Base-by-base conservation (phyloP, 2,888 invertebrate species). In the Cotesia congregata region DNA sequence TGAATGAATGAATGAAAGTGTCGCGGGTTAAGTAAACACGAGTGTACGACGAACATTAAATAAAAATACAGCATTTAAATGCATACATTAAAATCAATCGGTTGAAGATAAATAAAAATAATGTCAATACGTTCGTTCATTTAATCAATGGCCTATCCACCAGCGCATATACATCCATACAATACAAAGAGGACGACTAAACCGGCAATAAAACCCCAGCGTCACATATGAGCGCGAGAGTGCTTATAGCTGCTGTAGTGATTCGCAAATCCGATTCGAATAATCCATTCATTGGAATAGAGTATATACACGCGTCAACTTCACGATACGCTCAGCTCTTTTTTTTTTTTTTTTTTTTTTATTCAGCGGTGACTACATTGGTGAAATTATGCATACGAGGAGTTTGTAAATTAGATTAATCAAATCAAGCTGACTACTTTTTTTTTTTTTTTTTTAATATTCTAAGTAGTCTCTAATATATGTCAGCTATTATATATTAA, bases 201-300 rank as follows among this genome's bases (percentile, higher is more conserved):
- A 30, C 12, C 12, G 50, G 50, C 50, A 50, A 50, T 50, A 50
- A 50, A 50, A 50, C 50, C 9, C 50, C 9, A 50, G 50, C 50
- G 12, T 50, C 9, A 12, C 50, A 50, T 12, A 50, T 50, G 50
- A 50, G 50, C 9, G 50, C 7, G 50, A 50, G 12, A 50, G 12
- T 12, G 50, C 12, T 12, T 50, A 50, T 30, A 30, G 30, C 61
- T 17, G 65, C 38, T 60, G 30, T 38, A 70, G 60, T 50, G 70
- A 50, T 70, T 50, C 70, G 59, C 70, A 70, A 60, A 70, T 70
- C 59, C 70, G 70, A 65, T 65, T 65, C 30, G 65, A 65, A 65
- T 65, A 65, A 65, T 65, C 65, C 65, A 65, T 65, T 65, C 65
- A 65, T 30, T 50, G 6, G 50, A 17, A 70, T 70, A 30, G 30